Evolutionary conservation across 2,888 invertebrate genomes (phyloP), one percentile per base, ranked within the genome.

Genomic region (Zelleria hepariella): DNA sequence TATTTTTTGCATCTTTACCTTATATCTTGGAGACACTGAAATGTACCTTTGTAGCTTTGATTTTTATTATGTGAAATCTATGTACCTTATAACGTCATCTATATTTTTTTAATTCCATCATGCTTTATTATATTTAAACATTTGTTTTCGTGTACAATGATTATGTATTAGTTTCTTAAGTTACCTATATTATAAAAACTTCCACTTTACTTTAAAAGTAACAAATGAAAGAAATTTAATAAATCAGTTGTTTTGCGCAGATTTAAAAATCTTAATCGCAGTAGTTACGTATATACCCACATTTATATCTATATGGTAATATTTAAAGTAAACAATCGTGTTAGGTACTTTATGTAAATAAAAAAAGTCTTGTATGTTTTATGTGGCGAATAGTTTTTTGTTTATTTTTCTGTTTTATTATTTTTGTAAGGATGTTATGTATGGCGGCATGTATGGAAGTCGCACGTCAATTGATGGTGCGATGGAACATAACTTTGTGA

Each of bases 371-470:
- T 85, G 86, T 81, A 84, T 80, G 84, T 82, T 86, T 82, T 86
- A 84, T 75, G 86, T 87, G 84, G 85, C 87, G 85, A 78, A 83
- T 86, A 85, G 72, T 76, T 73, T 82, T 82, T 78, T 80, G 74
- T 80, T 79, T 75, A 75, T 79, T 75, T 42, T 70, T 74, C 72
- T 75, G 74, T 78, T 78, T 75, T 77, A 75, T 83, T 84, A 79
- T 59, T 27, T 52, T 55, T 60, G 56, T 56, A 53, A 51, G 58
- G 78, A 83, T 73, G 78, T 86, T 86, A 82, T 78, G 77, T 85
- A 82, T 76, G 77, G 77, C 74, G 72, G 74, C 72, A 73, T 78
- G 74, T 80, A 59, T 54, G 15, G 18, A 18, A 42, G 15, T 49
- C 20, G 18, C 20, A 18, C 23, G 55, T 27, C 55, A 57, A n/a